Evolutionary conservation across 2,113 vertebrate species (phyloP), one percentile per base, ranked within the genome.

Genomic region (Hiodon alosoides): DNA sequence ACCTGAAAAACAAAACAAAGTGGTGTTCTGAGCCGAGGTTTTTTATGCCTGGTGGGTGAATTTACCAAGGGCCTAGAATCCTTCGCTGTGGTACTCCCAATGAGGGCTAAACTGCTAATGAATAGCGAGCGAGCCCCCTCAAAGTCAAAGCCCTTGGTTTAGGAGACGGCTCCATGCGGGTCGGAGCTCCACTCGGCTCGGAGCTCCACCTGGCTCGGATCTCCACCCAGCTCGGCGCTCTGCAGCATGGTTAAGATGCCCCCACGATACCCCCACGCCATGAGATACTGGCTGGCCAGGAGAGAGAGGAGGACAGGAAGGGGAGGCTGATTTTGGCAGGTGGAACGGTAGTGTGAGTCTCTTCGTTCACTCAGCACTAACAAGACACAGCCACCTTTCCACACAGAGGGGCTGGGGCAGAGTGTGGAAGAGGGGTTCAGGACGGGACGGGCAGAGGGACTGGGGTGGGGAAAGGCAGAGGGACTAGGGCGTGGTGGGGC

Each of bases 91-190:
- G 85, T 88, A 82, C 81, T 86, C 85, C 73, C 78, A 87, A 86
- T 87, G 87, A 90, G 87, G 83, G 83, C 84, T 80, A 82, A 80
- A 82, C 85, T 76, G 83, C 86, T 90, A 90, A 91, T 89, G 87
- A 92, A 90, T 83, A 86, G 85, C 86, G 79, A 79, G 84, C 85
- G 81, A 83, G 83, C 84, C 85, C 4, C 80, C 82, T 84, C 88
- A 88, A 91, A 91, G 90, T 90, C 90, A 87, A 90, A 78, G 82
- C 84, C 86, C 90, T 90, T 90, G 85, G 90, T 90, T 90, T 88
- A 90, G 84, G 82, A 84, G 31, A 31, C 31, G 31, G 85, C 81
- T 88, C 86, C 87, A 85, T 84, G 79, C 79, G 86, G 82, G 80
- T 74, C 84, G 83, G 31, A 1, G 31, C 31, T 31, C 31, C 31